phyloP scores from a whole-genome alignment of 2,888 invertebrate genomes.

The Xylocampa areola region DNA sequence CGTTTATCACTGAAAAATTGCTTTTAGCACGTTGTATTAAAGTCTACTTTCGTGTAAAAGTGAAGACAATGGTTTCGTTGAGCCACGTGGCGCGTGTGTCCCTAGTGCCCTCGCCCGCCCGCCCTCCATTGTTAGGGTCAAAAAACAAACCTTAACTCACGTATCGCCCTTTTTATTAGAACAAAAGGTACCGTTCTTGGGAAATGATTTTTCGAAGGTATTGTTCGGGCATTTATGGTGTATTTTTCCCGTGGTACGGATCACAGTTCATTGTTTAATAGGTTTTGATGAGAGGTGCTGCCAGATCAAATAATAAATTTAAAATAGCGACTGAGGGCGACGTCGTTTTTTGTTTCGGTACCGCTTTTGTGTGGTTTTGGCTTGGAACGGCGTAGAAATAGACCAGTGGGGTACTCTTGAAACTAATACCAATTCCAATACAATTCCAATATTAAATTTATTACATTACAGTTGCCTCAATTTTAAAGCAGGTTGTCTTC shows the following conservation, averaged over 20 bases:
- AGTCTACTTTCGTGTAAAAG: conserved; percentile 39
- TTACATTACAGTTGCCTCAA: no score
- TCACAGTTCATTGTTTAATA: conserved; percentile 51
- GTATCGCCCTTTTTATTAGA: conserved; percentile 72
- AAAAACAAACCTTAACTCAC: conserved; percentile 84
- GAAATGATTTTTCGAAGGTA: conserved; percentile 75
- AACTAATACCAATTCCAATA: no score
- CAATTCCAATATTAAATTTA: no score
- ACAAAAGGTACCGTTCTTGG: conserved; percentile 77
- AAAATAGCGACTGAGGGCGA: no score
- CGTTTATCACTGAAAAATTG: conserved; percentile 20
- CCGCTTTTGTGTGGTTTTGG: no score
- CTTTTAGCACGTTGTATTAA: conserved; percentile 14
- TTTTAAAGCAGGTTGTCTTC: no score
- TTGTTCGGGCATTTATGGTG: conserved; percentile 72
- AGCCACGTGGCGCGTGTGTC: conserved; percentile 82
- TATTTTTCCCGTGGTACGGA: conserved; percentile 66
- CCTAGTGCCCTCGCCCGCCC: conserved; percentile 68
- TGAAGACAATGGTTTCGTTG: conserved; percentile 54
- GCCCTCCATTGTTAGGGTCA: conserved; percentile 83
- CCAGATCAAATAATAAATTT: not conserved
- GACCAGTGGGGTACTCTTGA: no score
- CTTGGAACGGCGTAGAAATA: no score
- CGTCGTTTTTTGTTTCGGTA: no score
- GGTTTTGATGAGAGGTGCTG: conserved; percentile 17